Evolutionary conservation across 2,888 invertebrate species (phyloP).

Genomic region (Omphaloscelis lunosa): DNA sequence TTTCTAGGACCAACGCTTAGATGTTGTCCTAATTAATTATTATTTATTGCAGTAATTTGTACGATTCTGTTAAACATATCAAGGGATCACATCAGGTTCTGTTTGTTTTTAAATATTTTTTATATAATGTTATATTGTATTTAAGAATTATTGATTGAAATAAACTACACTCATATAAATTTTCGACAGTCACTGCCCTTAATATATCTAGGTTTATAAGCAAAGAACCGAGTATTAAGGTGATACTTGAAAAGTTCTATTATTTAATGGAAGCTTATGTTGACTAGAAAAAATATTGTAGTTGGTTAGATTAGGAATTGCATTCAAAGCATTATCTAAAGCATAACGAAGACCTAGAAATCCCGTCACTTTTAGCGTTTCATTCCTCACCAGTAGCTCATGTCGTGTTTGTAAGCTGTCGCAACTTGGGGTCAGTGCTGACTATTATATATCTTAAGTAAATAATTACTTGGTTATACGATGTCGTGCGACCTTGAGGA

Average conservation of each 20-base stretch:
- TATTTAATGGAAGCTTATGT: neutral
- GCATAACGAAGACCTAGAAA: conserved; percentile 5
- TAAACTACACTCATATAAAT: no score
- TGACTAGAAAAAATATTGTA: no score
- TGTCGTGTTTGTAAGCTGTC: conserved; percentile 42
- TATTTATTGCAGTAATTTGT: neutral
- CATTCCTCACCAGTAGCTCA: conserved; percentile 35
- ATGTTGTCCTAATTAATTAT: neutral
- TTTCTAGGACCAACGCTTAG: neutral
- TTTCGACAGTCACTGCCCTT: no score
- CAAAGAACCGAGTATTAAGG: neutral
- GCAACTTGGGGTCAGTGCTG: conserved; percentile 55
- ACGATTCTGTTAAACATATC: neutral
- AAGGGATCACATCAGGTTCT: neutral
- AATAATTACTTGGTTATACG: conserved; percentile 58
- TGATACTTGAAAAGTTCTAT: neutral
- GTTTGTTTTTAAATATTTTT: no score
- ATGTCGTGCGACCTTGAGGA: conserved; percentile 50
- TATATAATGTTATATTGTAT: no score
- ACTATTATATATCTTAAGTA: conserved; percentile 60
- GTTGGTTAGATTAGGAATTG: neutral
- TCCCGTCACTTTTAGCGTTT: conserved; percentile 9
- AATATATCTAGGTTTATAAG: neutral
- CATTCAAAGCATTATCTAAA: neutral
- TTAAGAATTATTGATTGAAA: no score